Conservation (phyloP, 2,888 invertebrate species). For the Dyspetes luteomarginatus region DNA sequence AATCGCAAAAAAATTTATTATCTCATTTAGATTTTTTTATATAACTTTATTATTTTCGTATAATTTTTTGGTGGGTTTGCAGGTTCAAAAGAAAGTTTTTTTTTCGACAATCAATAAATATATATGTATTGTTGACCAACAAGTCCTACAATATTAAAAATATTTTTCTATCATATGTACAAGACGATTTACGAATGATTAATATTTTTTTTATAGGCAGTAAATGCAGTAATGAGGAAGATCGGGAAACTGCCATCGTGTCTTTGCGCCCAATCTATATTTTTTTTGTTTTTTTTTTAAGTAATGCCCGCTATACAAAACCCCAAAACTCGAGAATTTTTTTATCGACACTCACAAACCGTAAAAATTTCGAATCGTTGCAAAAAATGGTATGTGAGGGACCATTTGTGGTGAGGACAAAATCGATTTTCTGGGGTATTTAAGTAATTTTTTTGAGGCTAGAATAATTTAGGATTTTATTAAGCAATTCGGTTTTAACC, state of each 20-base stretch:
- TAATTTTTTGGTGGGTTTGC: not conserved
- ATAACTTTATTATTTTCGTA: not conserved
- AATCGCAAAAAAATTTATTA: not conserved
- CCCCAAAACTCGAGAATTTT: not conserved
- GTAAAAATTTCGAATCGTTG: not conserved
- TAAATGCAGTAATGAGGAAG: constrained; percentile 22
- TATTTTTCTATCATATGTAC: constrained; percentile 49
- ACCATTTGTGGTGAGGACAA: not conserved
- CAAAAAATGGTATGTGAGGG: not conserved
- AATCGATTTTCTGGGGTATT: not conserved
- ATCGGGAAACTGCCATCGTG: not conserved
- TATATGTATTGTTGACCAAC: constrained; percentile 34
- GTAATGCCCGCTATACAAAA: not conserved
- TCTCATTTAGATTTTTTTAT: not conserved
- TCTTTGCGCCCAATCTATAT: constrained; percentile 3
- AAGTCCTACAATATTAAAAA: constrained; percentile 48
- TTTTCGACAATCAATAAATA: constrained; percentile 43
- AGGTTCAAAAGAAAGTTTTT: not conserved
- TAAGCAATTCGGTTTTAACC: too few relatives aligned
- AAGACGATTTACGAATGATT: constrained; percentile 37
- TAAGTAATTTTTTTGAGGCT: not conserved
- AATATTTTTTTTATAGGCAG: constrained; percentile 20
- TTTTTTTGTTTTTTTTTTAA: constrained; percentile 5
- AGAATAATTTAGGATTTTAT: not conserved
- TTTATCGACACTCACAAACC: not conserved